Conservation (phyloP, 2,797 vertebrate genomes). For the Pangasius macronema region DNA sequence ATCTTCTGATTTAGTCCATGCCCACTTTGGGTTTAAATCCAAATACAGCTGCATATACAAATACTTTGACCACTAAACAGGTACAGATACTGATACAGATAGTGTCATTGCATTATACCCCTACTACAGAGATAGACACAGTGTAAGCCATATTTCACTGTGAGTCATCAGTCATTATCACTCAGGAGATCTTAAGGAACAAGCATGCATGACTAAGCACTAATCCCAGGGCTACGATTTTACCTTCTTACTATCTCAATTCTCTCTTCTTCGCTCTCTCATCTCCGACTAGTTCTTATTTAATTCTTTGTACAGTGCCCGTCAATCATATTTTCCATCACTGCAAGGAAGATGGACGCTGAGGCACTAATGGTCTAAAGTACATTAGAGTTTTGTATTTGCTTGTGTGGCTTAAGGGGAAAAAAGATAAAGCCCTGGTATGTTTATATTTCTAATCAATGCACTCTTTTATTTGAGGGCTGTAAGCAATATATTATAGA, state of each 20-base stretch:
- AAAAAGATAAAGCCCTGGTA: background rate
- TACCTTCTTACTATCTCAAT: background rate
- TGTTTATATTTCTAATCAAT: background rate
- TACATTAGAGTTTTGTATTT: background rate
- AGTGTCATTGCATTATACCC: background rate
- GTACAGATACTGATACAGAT: background rate
- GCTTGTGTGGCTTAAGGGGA: background rate
- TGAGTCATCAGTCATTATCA: constrained; percentile 22
- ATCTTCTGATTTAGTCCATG: no score
- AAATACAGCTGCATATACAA: background rate
- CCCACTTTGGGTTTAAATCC: background rate
- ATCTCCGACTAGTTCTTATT: constrained; percentile 52
- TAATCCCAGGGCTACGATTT: background rate
- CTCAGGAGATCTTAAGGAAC: constrained; percentile 35
- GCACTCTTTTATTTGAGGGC: constrained; percentile 2
- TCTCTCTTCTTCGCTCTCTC: background rate
- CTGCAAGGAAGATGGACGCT: constrained; percentile 9
- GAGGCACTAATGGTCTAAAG: constrained; percentile 5
- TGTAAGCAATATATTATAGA: constrained; percentile 14
- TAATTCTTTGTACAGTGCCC: constrained; percentile 55
- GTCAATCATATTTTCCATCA: constrained; percentile 60
- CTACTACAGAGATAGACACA: background rate
- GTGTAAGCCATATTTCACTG: constrained; percentile 29
- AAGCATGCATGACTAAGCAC: constrained; percentile 32
- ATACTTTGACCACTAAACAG: background rate